Evolutionary conservation across 2,113 vertebrate genomes (phyloP), one percentile per base, ranked within the genome.

Genomic region (Piaya cayana): DNA sequence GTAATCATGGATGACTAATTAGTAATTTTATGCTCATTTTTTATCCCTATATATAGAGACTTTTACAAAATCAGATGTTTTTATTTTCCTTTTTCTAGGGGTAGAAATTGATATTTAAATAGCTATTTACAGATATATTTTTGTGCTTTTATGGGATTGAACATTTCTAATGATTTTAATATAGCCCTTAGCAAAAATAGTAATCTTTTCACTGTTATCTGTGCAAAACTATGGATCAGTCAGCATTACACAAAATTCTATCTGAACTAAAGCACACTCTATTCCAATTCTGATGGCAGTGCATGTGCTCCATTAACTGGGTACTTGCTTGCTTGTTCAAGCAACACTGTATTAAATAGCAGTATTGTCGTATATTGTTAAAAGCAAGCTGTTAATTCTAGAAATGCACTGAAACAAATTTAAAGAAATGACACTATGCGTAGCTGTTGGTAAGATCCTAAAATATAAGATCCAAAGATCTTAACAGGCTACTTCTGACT

Each of bases 101-200:
- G 8, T 83, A 94, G 72, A 97, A 97, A 92, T 93, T 22, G 97
- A 97, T 94, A 94, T 96, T 97, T 96, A 86, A 96, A 95, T 85
- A 95, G 80, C 14, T 59, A 42, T 95, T 96, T 69, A 69, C 77
- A 87, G 78, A 37, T 95, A 81, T 14, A 94, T 39, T 95, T 97
- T 93, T 94, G 62, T 95, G 55, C 68, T 42, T 82, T 68, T 80
- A 30, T 84, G 83, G 68, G 75, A 95, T 76, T 62, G 75, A 94
- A 92, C 49, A 58, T 88, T 95, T 96, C 86, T 97, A 96, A 97
- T 97, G 87, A 97, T 81, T 30, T 86, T 97, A 91, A 50, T 88
- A 45, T 93, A 96, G 94, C 88, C 80, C 58, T 85, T 90, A 96
- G 92, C 72, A 78, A 96, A 96, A 97, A 96, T 94, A 81, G 32